Percentiles rank a stretch among this genome's conserved stretches.
Evolutionary conservation across 2,113 vertebrate species (phyloP).

Genomic region (Alethe castanea): DNA sequence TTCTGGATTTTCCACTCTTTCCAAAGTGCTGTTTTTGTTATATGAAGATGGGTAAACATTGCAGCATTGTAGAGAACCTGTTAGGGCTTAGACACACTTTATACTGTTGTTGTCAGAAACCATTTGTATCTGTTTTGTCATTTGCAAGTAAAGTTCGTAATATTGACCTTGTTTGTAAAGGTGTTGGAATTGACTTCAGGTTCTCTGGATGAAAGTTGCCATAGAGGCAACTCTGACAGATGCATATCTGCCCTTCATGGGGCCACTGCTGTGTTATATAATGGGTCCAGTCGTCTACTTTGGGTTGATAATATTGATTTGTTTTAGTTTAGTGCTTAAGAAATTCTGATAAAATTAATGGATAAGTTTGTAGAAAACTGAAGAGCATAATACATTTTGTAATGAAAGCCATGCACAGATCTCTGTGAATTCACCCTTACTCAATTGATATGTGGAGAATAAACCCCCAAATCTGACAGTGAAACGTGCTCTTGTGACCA

Average conservation of each 20-base stretch:
- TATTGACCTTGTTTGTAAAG: not conserved
- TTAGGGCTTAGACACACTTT: not conserved
- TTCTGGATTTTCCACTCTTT: not conserved
- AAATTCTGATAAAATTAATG: not conserved
- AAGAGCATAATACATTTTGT: not conserved
- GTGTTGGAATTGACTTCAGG: not conserved
- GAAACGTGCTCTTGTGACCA: not conserved
- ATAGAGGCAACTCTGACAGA: not conserved
- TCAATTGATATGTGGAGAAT: not conserved
- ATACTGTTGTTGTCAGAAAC: not conserved
- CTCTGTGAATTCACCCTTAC: not conserved
- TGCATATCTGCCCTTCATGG: not conserved
- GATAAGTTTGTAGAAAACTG: not conserved
- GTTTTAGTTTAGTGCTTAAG: not conserved
- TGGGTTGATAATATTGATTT: rapidly evolving
- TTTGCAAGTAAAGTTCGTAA: not conserved
- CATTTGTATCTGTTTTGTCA: not conserved
- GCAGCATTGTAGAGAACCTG: not conserved
- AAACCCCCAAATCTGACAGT: not conserved
- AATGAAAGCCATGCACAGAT: not conserved
- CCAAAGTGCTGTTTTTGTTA: not conserved
- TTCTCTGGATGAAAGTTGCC: not conserved
- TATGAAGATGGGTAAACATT: not conserved
- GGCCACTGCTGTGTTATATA: not conserved
- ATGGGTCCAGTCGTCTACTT: not conserved